phyloP scores from a whole-genome alignment of 1,140 invertebrate genomes.

The Orius insidiosus region DNA sequence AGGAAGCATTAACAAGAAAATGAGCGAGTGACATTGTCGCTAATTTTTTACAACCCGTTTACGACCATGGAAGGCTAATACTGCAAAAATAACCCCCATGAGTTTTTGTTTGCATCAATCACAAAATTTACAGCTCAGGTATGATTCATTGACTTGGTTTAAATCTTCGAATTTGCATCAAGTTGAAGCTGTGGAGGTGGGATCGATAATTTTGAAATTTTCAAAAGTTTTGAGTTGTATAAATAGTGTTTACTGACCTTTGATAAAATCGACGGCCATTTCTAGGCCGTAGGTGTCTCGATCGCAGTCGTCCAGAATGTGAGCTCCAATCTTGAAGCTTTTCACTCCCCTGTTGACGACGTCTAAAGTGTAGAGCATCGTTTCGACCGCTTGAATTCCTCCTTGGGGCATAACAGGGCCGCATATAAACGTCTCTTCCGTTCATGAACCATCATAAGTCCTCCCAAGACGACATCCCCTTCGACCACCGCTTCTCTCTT shows the following conservation, averaged over 20 bases:
- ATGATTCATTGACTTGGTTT: too few species aligned
- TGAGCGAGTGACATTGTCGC: too few species aligned
- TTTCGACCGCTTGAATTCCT: conserved; percentile 75
- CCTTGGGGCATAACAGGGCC: conserved; percentile 90
- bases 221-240: too few species aligned
- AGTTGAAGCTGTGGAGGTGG: too few species aligned
- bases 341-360: conserved; percentile 47
- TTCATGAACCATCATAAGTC: conserved; percentile 90
- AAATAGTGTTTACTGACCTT: conserved; percentile 56
- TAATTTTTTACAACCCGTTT: too few species aligned
- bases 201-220: too few species aligned
- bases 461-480: conserved; percentile 68
- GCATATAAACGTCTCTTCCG: conserved; percentile 64
- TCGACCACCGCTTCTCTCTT: conserved; percentile 71
- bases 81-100: too few species aligned
- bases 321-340: conserved; percentile 65
- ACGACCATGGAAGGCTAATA: too few species aligned
- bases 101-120: too few species aligned
- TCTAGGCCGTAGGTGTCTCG: conserved; percentile 89
- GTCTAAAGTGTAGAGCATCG: conserved; percentile 83
- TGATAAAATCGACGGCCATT: conserved; percentile 92
- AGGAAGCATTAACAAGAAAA: too few species aligned
- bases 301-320: conserved; percentile 88
- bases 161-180: too few species aligned
- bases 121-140: too few species aligned